phyloP scores from a whole-genome alignment of 2,888 invertebrate genomes.

The Nephrotoma appendiculata region DNA sequence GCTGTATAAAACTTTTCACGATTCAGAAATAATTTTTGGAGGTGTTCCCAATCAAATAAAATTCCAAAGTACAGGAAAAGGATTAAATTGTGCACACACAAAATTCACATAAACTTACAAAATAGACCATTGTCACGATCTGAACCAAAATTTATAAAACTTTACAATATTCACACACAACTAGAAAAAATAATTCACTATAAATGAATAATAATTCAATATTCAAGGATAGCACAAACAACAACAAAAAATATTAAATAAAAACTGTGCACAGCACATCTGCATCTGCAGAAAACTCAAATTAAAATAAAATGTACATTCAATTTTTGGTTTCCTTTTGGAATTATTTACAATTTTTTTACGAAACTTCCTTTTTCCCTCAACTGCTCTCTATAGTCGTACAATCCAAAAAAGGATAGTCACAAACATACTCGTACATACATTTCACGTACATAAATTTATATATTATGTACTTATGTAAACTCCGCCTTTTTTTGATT shows the following conservation, averaged over 20 bases:
- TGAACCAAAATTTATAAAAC: not conserved
- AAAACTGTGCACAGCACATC: slow-evolving; percentile 1
- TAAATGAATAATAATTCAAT: not conserved
- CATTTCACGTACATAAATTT: not conserved
- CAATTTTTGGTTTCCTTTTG: not conserved
- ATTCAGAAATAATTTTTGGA: not conserved
- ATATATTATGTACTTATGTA: not conserved
- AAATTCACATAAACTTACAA: slow-evolving; percentile 11
- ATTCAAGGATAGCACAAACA: not conserved
- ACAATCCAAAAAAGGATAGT: not conserved
- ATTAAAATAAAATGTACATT: not conserved
- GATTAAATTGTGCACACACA: not conserved
- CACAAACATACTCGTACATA: not conserved
- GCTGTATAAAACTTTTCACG: not conserved
- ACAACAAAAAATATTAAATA: not conserved
- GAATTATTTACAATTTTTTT: not conserved
- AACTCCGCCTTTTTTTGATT: not conserved
- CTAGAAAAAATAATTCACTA: not conserved
- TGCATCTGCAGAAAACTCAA: slow-evolving; percentile 3
- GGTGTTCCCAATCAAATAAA: slow-evolving; percentile 1
- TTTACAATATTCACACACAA: not conserved
- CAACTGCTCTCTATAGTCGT: not conserved
- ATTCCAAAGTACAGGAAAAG: not conserved
- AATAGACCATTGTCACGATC: slow-evolving; percentile 13
- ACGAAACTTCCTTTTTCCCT: not conserved